Base-by-base conservation (phyloP, 2,888 invertebrate species). In the Caenorhabditis becei region DNA sequence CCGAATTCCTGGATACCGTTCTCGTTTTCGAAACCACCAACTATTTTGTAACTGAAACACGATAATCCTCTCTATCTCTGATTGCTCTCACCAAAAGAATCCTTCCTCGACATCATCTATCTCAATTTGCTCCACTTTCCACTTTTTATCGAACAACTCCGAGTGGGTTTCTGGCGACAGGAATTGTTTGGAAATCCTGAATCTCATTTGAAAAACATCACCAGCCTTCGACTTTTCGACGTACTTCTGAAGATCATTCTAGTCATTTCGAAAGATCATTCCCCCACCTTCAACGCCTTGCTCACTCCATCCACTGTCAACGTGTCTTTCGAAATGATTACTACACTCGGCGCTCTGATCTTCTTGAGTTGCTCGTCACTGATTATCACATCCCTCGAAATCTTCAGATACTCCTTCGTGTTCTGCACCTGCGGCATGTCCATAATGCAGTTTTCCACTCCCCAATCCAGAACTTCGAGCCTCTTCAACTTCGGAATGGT, bases 401-500 rank as follows among this genome's bases (percentile, higher is more conserved):
- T 18, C 7, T 24, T n/a, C 1, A 70, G 10, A 14, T 18, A 16
- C 18, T 70, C 14, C 2, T 20, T 24, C 0, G 59, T 61, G n/a
- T 37, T 59, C 41, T 20, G 49, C 11, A 70, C 51, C 23, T 61
- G 59, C 3, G 18, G 28, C 23, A 23, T 37, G 0, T 61, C 58
- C 4, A 16, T 49, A 18, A 61, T 61, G 11, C 26, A 3, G n/a
- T n/a, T 20, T 1, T 28, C 51, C 3, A 69, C 53, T 26, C 41
- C 41, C 51, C 51, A 70, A 2, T 61, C 56, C 3, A 0, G 14
- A 2, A 70, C 26, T 7, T n/a, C n/a, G 7, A 70, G 24, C 16
- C n/a, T 51, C 16, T 70, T 61, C 28, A 70, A 14, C 0, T 37
- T 61, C n/a, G 70, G 53, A 26, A 70, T 14, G 0, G 70, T 61